A percentile compares a stretch with the other conserved stretches of the same genome.
Evolutionary conservation across 2,797 vertebrate genomes (phyloP).

Genomic region (Spinus pinus): DNA sequence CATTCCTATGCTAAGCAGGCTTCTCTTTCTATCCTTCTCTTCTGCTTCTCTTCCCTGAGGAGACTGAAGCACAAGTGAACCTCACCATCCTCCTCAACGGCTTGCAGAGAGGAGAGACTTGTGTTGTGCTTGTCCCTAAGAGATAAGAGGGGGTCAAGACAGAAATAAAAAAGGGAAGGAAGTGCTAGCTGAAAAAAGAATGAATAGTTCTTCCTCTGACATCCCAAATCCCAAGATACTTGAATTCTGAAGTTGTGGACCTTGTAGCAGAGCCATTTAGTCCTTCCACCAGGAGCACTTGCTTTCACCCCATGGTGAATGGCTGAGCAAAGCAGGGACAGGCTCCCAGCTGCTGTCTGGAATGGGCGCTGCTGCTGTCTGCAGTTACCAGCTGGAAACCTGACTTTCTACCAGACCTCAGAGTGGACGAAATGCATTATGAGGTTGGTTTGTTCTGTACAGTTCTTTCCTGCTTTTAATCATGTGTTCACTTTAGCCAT

Average conservation of each 20-base stretch:
- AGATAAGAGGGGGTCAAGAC: not conserved
- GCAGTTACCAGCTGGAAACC: not conserved
- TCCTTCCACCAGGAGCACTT: not conserved
- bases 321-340: not conserved
- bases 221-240: not conserved
- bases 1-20: not conserved
- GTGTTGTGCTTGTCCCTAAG: not conserved
- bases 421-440: not conserved
- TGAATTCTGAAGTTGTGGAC: not conserved
- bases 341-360: not conserved
- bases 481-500: not conserved
- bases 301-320: not conserved
- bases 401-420: not conserved
- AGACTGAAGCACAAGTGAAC: rapidly evolving
- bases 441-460: not conserved
- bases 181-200: not conserved
- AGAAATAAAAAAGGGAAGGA: not conserved
- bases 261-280: not conserved
- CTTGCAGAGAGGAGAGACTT: rapidly evolving
- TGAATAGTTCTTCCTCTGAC: not conserved
- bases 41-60: not conserved
- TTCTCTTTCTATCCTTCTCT: not conserved
- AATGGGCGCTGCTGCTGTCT: rapidly evolving
- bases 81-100: rapidly evolving
- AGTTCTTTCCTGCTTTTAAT: not conserved